Evolutionary conservation across 2,888 invertebrate species (phyloP).

Genomic region (Lydus trimaculatus): DNA sequence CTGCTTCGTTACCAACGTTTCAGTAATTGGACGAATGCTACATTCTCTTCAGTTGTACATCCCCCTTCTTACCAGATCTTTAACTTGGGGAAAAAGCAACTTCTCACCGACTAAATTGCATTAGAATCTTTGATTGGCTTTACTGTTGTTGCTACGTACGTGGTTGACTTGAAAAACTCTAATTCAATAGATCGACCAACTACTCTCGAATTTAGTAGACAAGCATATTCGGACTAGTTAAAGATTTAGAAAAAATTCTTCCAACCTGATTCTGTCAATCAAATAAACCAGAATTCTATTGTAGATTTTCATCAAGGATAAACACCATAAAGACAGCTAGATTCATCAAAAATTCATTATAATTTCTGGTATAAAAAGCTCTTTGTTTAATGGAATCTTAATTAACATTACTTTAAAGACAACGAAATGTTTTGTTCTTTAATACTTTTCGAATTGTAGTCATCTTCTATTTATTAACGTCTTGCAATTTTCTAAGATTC

Average conservation of each 20-base stretch:
- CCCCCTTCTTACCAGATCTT: slow-evolving; percentile 10
- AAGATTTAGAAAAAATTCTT: no score
- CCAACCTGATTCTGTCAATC: background rate
- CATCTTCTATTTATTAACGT: background rate
- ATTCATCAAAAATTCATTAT: background rate
- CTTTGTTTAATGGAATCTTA: background rate
- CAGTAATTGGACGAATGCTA: background rate
- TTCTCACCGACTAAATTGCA: slow-evolving; percentile 29
- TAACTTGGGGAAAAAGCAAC: slow-evolving; percentile 22
- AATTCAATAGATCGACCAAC: background rate
- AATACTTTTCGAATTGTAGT: no score
- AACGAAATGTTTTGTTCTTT: background rate
- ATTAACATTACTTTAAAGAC: background rate
- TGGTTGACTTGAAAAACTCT: slow-evolving; percentile 6
- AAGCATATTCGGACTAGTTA: background rate
- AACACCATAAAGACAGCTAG: background rate
- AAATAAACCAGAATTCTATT: no score
- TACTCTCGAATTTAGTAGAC: background rate
- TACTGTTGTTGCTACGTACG: slow-evolving; percentile 20
- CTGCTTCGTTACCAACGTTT: background rate
- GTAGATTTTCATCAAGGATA: no score
- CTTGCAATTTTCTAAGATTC: background rate
- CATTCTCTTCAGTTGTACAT: background rate
- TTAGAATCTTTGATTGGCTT: slow-evolving; percentile 28
- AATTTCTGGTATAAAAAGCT: no score